These are phyloP conservation scores for Temnothorax rugatulus DNA, from an alignment of 2,888 invertebrate species.

Conservation along the genomic window DNA sequence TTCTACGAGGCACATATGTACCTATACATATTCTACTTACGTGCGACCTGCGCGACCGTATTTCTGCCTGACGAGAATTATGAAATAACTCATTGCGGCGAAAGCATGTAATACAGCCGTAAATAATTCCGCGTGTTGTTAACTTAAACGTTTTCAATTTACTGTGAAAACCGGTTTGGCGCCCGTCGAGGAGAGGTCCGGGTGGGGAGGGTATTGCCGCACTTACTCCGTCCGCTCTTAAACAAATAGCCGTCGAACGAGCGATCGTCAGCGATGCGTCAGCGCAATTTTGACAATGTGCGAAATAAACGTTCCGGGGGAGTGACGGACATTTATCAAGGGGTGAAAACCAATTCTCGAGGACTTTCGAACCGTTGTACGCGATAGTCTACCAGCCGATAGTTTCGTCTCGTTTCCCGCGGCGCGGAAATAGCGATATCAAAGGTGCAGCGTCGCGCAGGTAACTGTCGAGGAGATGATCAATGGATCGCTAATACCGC, in stretches of 20 bases:
- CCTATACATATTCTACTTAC: too few species aligned
- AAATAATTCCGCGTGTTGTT: slow-evolving; percentile 3
- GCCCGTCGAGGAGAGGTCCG: neutral
- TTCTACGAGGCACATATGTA: too few species aligned
- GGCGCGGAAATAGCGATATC: slow-evolving; percentile 33
- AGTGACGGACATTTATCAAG: slow-evolving; percentile 49
- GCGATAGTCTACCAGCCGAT: neutral
- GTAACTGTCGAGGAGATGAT: slow-evolving; percentile 17
- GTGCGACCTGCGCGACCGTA: too few species aligned
- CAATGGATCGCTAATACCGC: slow-evolving; percentile 15
- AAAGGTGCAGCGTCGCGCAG: neutral
- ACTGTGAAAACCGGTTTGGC: slow-evolving; percentile 26
- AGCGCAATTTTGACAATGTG: slow-evolving; percentile 50
- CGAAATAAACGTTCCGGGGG: slow-evolving; percentile 41
- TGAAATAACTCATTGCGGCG: slow-evolving; percentile 29
- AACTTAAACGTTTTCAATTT: slow-evolving; percentile 21
- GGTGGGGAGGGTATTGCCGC: neutral
- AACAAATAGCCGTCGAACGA: slow-evolving; percentile 45
- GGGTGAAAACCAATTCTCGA: slow-evolving; percentile 45
- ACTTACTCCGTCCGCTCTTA: slow-evolving; percentile 17
- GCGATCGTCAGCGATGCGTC: slow-evolving; percentile 46
- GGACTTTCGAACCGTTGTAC: slow-evolving; percentile 18
- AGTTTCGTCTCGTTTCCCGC: slow-evolving; percentile 10
- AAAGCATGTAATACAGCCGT: neutral
- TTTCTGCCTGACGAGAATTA: neutral